Conservation (phyloP, 1,140 invertebrate genomes). For the Bombus terrestris region DNA sequence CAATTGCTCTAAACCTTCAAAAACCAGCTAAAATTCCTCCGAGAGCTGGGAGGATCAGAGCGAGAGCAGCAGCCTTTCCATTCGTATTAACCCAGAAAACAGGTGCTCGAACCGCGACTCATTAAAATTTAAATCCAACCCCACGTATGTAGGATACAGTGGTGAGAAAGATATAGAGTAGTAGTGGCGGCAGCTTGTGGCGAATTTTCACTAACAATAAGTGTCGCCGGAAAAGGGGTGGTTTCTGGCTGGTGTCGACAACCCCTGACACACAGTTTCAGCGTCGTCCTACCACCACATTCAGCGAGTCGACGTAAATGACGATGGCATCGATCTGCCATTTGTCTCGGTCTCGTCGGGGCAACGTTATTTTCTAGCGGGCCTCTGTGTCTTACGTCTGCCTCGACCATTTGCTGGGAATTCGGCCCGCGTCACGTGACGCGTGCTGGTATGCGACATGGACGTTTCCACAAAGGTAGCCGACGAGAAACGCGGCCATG, state of each 20-base stretch:
- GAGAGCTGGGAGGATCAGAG: background rate
- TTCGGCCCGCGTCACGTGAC: conserved; percentile 37
- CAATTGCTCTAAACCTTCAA: background rate
- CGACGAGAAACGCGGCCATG: background rate
- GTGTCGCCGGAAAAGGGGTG: conserved; percentile 54
- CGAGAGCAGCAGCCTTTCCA: background rate
- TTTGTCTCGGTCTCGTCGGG: conserved; percentile 75
- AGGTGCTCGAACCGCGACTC: conserved; percentile 19
- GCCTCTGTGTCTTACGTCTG: conserved; percentile 51
- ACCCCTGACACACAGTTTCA: conserved; percentile 7
- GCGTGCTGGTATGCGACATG: conserved; percentile 36
- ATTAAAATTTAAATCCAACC: conserved; percentile 17
- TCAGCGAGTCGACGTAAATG: conserved; percentile 47
- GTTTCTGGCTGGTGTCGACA: conserved; percentile 40
- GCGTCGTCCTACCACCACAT: background rate
- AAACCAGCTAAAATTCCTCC: background rate
- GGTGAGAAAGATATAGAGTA: background rate
- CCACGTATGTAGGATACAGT: background rate
- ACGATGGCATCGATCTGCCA: conserved; percentile 78
- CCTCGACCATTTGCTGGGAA: conserved; percentile 54
- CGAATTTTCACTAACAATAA: conserved; percentile 65
- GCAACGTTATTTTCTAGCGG: conserved; percentile 67
- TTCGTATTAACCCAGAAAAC: conserved; percentile 22
- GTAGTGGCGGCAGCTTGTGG: conserved; percentile 38
- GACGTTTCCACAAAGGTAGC: conserved; percentile 45